Evolutionary conservation across 1,140 invertebrate species (phyloP).

Genomic region (Eulimnadia texana): DNA sequence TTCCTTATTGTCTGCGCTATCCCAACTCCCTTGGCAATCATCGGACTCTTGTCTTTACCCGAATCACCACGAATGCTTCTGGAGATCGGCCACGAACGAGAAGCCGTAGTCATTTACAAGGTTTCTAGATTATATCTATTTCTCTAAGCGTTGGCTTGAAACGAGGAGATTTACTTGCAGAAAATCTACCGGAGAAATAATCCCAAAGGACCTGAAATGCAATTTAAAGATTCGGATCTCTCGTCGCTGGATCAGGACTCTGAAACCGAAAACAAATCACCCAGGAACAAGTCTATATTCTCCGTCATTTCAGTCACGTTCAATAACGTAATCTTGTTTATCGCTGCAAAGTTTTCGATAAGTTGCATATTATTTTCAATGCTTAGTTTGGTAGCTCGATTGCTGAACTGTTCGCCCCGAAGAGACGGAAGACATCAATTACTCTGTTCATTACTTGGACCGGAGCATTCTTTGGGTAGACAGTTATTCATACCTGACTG

Average conservation of each 20-base stretch:
- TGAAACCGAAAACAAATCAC: slow-evolving; percentile 25
- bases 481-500: background rate
- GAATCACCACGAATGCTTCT: slow-evolving; percentile 62
- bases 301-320: slow-evolving; percentile 33
- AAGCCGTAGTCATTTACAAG: slow-evolving; percentile 61
- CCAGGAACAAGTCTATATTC: slow-evolving; percentile 31
- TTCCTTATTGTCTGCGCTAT: slow-evolving; percentile 52
- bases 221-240: slow-evolving; percentile 40
- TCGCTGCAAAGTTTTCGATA: background rate
- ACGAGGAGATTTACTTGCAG: slow-evolving; percentile 11
- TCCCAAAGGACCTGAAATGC: slow-evolving; percentile 37
- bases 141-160: background rate
- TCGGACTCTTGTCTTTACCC: slow-evolving; percentile 54
- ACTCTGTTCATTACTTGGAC: background rate
- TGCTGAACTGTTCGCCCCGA: slow-evolving; percentile 25
- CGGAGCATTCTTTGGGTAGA: slow-evolving; percentile 32
- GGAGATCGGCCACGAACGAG: slow-evolving; percentile 51
- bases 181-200: slow-evolving; percentile 20
- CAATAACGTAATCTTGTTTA: slow-evolving; percentile 27
- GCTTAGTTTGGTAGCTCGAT: slow-evolving; percentile 45
- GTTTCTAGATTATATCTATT: slow-evolving; percentile 28
- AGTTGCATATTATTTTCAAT: too few relatives aligned
- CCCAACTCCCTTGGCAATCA: slow-evolving; percentile 50
- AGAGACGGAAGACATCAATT: background rate
- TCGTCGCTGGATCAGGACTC: slow-evolving; percentile 46